phyloP scores from a whole-genome alignment of 2,888 invertebrate species.

The Ariolimax columbianus region DNA sequence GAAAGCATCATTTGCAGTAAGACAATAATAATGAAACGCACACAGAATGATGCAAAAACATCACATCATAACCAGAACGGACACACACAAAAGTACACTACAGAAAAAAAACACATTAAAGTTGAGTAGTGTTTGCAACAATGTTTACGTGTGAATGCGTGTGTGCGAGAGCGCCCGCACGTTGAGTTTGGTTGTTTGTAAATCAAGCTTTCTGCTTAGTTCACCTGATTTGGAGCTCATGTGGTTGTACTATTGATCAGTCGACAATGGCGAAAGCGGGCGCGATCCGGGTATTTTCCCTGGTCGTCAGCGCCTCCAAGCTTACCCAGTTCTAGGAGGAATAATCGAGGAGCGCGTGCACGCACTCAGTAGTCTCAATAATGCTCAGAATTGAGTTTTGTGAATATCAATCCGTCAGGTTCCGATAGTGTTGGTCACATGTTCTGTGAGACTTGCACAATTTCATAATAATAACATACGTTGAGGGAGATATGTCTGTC shows the following conservation, averaged over 20 bases:
- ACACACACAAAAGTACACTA: too few species aligned
- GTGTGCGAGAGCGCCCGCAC: too few species aligned
- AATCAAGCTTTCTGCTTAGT: not conserved
- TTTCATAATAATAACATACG: too few species aligned
- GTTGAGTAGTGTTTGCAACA: too few species aligned
- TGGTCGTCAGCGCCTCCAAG: not conserved
- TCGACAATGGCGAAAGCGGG: slow-evolving; percentile 28
- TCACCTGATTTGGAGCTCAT: slow-evolving; percentile 10
- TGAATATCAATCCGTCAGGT: not conserved
- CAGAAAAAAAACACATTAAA: too few species aligned
- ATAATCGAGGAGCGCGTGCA: not conserved
- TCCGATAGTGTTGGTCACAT: too few species aligned
- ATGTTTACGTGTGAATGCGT: too few species aligned
- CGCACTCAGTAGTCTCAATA: not conserved
- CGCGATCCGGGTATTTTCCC: not conserved
- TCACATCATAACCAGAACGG: too few species aligned
- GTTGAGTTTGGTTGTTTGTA: not conserved
- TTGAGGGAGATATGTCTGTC: not conserved
- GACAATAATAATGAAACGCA: too few species aligned
- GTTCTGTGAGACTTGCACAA: not conserved
- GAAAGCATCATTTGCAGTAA: too few species aligned
- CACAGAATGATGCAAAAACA: too few species aligned
- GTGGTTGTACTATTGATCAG: slow-evolving; percentile 31
- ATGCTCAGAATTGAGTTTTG: not conserved
- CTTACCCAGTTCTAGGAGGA: not conserved